Conservation (phyloP, 2,797 vertebrate genomes). For the Ceyx erithaca region DNA sequence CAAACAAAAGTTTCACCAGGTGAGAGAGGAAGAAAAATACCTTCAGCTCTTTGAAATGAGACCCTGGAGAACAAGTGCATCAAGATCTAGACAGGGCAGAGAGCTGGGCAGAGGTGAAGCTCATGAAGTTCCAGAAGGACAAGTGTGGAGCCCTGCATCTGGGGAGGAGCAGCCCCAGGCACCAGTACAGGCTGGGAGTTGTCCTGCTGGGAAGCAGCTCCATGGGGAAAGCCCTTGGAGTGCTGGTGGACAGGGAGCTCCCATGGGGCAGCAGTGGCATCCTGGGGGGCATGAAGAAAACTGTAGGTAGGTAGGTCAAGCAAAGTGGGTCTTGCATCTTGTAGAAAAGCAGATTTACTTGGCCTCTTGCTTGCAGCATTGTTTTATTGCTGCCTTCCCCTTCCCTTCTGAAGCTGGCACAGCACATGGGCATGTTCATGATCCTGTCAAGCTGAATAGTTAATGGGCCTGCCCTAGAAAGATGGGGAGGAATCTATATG, state of each 20-base stretch:
- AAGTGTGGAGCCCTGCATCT: too few species aligned
- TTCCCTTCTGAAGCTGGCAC: neutral
- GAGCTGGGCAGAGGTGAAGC: too few species aligned
- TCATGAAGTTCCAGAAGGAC: too few species aligned
- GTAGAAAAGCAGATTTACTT: neutral
- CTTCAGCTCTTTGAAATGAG: neutral
- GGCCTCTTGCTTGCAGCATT: neutral
- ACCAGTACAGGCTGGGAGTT: too few species aligned
- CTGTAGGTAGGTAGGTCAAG: neutral
- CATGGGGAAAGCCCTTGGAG: too few species aligned
- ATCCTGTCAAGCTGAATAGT: neutral
- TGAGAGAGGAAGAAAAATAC: neutral
- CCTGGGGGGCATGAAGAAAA: too few species aligned
- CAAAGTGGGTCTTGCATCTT: neutral
- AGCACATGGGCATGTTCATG: neutral
- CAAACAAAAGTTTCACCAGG: neutral
- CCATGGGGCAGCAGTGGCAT: too few species aligned
- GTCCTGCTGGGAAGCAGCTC: too few species aligned
- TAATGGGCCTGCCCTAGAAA: conserved; percentile 25
- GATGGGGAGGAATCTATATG: neutral
- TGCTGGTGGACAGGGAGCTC: too few species aligned
- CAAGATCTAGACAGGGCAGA: too few species aligned
- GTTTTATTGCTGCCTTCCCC: neutral
- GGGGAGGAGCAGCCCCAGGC: too few species aligned
- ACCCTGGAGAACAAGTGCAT: neutral